These are phyloP conservation scores for Apantesis nais DNA, from an alignment of 2,888 invertebrate species.

Conservation along the genomic window DNA sequence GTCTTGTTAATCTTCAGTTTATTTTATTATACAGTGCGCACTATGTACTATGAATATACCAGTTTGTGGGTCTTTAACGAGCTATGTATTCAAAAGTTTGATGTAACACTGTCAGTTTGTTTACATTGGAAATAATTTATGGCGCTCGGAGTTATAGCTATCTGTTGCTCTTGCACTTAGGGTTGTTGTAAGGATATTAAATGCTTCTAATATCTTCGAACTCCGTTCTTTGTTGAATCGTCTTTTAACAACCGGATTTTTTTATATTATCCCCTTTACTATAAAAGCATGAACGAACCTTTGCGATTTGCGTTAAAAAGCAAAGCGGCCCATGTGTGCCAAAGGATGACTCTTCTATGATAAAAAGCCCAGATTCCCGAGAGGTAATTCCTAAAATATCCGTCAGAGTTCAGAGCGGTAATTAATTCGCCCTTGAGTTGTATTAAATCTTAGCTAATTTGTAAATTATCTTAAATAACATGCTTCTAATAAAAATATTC, in stretches of 20 bases:
- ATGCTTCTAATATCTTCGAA: not conserved
- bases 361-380: not conserved
- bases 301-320: too few relatives aligned
- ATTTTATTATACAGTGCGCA: slow-evolving; percentile 31
- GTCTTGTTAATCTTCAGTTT: slow-evolving; percentile 32
- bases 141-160: not conserved
- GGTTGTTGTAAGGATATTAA: not conserved
- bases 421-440: not conserved
- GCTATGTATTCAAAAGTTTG: slow-evolving; percentile 32
- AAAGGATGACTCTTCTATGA: too few relatives aligned
- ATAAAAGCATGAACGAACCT: too few relatives aligned
- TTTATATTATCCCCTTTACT: not conserved
- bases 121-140: slow-evolving; percentile 14
- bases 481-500: not conserved
- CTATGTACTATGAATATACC: slow-evolving; percentile 30
- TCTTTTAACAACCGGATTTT: not conserved
- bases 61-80: slow-evolving; percentile 30
- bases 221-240: not conserved
- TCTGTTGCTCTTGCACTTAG: not conserved
- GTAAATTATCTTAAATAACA: not conserved
- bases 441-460: not conserved
- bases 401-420: not conserved
- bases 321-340: too few relatives aligned
- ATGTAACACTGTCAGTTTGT: slow-evolving; percentile 15
- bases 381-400: not conserved